Percentiles rank a stretch among this genome's conserved stretches.
phyloP scores from a whole-genome alignment of 1,140 invertebrate species.

The Eciton burchellii region DNA sequence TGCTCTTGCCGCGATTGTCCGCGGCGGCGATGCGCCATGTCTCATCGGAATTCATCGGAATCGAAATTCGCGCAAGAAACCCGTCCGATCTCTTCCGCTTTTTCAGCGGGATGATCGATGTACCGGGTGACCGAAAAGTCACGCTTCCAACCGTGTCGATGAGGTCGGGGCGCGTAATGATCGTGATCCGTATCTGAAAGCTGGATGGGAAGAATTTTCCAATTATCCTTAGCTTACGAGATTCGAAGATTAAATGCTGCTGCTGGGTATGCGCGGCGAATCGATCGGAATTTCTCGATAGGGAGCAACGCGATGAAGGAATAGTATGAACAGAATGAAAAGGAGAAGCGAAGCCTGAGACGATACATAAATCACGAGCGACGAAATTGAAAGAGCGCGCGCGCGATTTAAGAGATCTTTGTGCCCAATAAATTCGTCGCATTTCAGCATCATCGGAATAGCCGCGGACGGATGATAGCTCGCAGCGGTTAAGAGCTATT shows the following conservation, averaged over 20 bases:
- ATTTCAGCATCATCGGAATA: neutral
- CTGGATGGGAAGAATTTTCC: neutral
- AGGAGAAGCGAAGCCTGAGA: neutral
- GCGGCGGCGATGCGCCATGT: neutral
- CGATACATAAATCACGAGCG: neutral
- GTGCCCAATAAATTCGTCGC: neutral
- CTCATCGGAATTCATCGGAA: slow-evolving; percentile 52
- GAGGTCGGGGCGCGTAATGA: slow-evolving; percentile 13
- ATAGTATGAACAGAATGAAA: neutral
- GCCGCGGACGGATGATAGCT: neutral
- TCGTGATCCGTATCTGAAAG: neutral
- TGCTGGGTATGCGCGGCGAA: neutral
- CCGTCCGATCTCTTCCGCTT: slow-evolving; percentile 59
- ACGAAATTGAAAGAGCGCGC: neutral
- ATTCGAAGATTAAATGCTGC: neutral
- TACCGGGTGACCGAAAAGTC: slow-evolving; percentile 27
- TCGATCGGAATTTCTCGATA: neutral
- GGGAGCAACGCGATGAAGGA: neutral
- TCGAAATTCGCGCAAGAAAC: slow-evolving; percentile 68
- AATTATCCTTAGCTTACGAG: neutral
- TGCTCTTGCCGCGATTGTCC: slow-evolving; percentile 32
- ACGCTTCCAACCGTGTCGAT: slow-evolving; percentile 16
- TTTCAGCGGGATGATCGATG: slow-evolving; percentile 59
- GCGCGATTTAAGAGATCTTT: neutral
- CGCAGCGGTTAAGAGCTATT: slow-evolving; percentile 3